These are phyloP conservation scores for Falcaria lacertinaria DNA, from an alignment of 2,888 invertebrate species.

Conservation along the genomic window DNA sequence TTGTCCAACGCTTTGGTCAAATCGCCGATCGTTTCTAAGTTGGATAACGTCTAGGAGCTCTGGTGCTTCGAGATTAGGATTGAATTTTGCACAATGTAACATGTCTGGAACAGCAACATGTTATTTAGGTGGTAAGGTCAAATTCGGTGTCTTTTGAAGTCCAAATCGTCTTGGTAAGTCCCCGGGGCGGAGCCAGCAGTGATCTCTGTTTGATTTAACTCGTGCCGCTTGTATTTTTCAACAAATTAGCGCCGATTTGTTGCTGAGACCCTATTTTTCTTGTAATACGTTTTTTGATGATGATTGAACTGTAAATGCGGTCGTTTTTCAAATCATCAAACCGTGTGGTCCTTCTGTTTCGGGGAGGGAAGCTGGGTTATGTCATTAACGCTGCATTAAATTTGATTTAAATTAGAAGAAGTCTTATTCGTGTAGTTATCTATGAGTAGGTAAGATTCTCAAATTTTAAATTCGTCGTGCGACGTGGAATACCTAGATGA, in stretches of 20 bases:
- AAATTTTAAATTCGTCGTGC: too few relatives aligned
- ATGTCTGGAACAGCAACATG: background rate
- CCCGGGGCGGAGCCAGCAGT: slow-evolving; percentile 26
- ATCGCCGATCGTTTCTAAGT: slow-evolving; percentile 19
- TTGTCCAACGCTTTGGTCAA: slow-evolving; percentile 22
- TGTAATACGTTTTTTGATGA: slow-evolving; percentile 36
- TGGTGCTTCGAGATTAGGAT: background rate
- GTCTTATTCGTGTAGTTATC: too few relatives aligned
- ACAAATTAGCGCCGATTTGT: slow-evolving; percentile 58
- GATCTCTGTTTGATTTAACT: slow-evolving; percentile 45
- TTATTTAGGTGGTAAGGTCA: slow-evolving; percentile 18
- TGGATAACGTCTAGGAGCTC: background rate
- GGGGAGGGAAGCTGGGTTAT: background rate
- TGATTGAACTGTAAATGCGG: slow-evolving; percentile 29
- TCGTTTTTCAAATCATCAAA: slow-evolving; percentile 23
- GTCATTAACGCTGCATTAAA: background rate
- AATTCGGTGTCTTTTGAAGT: slow-evolving; percentile 39
- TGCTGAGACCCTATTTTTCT: slow-evolving; percentile 16
- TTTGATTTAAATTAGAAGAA: background rate
- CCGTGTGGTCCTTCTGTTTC: slow-evolving; percentile 32
- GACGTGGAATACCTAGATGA: too few relatives aligned
- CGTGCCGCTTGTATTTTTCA: slow-evolving; percentile 41
- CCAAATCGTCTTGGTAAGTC: slow-evolving; percentile 13
- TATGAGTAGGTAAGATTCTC: too few relatives aligned
- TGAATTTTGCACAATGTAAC: background rate